Evolutionary conservation across 2,797 vertebrate genomes (phyloP), one percentile per base, ranked within the genome.

Genomic region (Ctenopoma multispine): DNA sequence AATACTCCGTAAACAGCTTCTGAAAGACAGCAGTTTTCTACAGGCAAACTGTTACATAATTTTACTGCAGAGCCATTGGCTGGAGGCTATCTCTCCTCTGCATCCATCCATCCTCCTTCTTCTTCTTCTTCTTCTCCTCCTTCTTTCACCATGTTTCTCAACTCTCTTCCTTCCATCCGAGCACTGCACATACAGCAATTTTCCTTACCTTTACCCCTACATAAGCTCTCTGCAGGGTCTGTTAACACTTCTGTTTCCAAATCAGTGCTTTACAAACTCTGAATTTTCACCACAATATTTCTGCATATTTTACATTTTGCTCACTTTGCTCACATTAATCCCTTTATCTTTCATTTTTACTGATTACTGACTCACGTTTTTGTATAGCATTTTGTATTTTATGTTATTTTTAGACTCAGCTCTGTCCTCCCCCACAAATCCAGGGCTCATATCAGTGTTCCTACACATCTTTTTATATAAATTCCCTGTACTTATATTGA

Each of bases 61-160:
- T 89, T 83, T 81, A 81, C 90, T 89, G 91, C 90, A 92, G 87
- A 91, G 91, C 72, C 79, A 63, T 84, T 92, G 91, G 91, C 90
- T 86, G 74, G 80, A 85, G 89, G 89, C 89, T 89, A 90, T 84
- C 68, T 63, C 79, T 83, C 69, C 77, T 83, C 87, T 81, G 79
- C n/a, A n/a, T n/a, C n/a, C 89, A 81, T 86, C 81, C 80, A 61
- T 81, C 81, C 65, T 70, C 86, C 65, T 73, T 73, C 62, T 75
- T 73, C 64, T 78, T 44, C 66, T 78, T 48, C 53, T 75, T 14
- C 48, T 12, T 65, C 67, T 55, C 27, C 31, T 34, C 41, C 54
- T 69, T 38, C 34, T 43, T 69, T 56, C 57, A 70, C 47, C 24
- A 31, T 27, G 56, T 57, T 76, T 51, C 63, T 56, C 27, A 60